A percentile compares a stretch with the other conserved stretches of the same genome.
Conservation (phyloP, 2,888 invertebrate genomes). For the Clivina fossor region DNA sequence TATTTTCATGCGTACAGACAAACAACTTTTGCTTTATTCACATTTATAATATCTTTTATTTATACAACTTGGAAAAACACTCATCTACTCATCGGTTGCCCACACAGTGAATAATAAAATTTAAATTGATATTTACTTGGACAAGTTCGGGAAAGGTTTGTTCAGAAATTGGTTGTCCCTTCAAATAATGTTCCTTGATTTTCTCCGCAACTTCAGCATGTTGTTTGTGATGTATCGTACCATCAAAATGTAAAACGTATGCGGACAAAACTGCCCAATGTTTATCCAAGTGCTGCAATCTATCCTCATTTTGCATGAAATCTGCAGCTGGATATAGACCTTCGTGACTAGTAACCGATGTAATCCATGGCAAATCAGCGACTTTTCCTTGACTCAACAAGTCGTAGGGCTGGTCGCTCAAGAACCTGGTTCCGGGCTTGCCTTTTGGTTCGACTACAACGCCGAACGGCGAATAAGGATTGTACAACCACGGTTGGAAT, state of each 20-base stretch:
- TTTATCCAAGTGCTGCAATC: constrained; percentile 12
- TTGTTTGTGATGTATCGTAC: not conserved
- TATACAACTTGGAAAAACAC: too few relatives aligned
- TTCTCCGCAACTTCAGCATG: constrained; percentile 8
- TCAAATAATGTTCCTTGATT: constrained; percentile 13
- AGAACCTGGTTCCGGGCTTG: constrained; percentile 41
- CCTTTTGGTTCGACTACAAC: constrained; percentile 47
- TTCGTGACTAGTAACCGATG: constrained; percentile 47
- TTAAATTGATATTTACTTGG: not conserved
- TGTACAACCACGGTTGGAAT: constrained; percentile 35
- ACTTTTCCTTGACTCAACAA: constrained; percentile 45
- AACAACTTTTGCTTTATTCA: too few relatives aligned
- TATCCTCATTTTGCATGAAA: constrained; percentile 35
- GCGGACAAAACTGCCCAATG: constrained; percentile 13
- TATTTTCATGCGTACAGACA: too few relatives aligned
- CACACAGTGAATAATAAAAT: too few relatives aligned
- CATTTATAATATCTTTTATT: too few relatives aligned
- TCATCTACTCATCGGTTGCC: too few relatives aligned
- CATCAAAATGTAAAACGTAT: constrained; percentile 20
- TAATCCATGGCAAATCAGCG: constrained; percentile 47
- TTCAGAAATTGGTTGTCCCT: constrained; percentile 2
- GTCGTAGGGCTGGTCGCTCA: constrained; percentile 46
- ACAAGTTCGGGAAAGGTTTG: constrained; percentile 16
- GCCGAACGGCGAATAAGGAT: constrained; percentile 46
- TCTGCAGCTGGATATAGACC: constrained; percentile 46